Percentiles rank a stretch among this genome's conserved stretches.
phyloP scores from a whole-genome alignment of 2,113 vertebrate species.

The Spea multiplicata region DNA sequence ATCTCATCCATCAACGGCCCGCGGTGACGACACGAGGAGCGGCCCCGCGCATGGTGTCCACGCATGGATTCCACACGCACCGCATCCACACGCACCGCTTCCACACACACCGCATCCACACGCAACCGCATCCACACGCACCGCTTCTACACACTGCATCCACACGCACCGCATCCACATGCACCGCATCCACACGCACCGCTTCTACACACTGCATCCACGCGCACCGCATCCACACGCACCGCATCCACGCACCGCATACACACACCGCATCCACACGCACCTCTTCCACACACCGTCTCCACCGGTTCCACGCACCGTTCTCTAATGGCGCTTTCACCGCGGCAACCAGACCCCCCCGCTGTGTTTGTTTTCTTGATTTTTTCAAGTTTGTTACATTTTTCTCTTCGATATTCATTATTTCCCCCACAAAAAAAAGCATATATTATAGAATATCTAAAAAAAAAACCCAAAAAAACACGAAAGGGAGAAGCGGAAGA shows the following conservation, averaged over 20 bases:
- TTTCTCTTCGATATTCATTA: neutral
- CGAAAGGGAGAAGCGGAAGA: no score
- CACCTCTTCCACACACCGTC: neutral
- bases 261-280: neutral
- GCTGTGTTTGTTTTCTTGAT: constrained; percentile 6
- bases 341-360: constrained; percentile 5
- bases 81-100: neutral
- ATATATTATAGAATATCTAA: constrained; percentile 1
- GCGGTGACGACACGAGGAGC: constrained; percentile 53
- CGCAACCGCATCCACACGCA: no score
- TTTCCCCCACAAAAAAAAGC: neutral
- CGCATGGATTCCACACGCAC: neutral
- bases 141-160: no score
- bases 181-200: no score
- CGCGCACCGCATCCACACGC: no score
- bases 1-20: constrained; percentile 66
- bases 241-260: no score
- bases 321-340: neutral
- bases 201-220: no score
- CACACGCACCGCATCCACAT: no score
- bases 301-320: neutral
- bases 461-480: constrained; percentile 3
- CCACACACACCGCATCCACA: no score
- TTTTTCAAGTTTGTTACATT: constrained; percentile 16
- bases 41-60: neutral